A percentile compares a stretch with the other conserved stretches of the same genome.
Conservation (phyloP, 2,113 vertebrate genomes). For the Lepus americanus region DNA sequence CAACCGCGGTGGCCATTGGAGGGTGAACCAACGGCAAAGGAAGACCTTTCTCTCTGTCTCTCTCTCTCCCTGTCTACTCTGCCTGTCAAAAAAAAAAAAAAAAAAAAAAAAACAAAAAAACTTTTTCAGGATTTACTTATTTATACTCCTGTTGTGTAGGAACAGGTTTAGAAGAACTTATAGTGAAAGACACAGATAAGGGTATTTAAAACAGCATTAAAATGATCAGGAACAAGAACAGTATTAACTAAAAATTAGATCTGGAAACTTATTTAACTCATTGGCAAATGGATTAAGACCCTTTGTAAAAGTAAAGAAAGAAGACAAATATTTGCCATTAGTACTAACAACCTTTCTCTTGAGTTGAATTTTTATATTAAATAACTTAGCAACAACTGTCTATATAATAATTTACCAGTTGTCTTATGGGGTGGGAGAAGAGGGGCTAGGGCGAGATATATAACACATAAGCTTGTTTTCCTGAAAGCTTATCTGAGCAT, state of each 20-base stretch:
- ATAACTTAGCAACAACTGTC: background rate
- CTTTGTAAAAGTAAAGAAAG: slow-evolving; percentile 53
- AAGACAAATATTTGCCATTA: background rate
- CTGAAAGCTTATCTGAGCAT: background rate
- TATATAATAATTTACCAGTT: background rate
- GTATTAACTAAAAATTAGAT: slow-evolving; percentile 49
- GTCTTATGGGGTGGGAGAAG: background rate
- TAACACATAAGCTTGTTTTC: background rate
- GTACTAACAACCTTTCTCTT: background rate
- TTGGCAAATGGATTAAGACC: slow-evolving; percentile 39
- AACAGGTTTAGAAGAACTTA: slow-evolving; percentile 27
- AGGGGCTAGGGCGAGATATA: background rate
- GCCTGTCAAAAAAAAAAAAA: too few species aligned
- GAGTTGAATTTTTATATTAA: slow-evolving; percentile 45
- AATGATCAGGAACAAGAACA: background rate
- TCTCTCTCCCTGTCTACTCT: too few species aligned
- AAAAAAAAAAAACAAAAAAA: background rate
- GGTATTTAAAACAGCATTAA: slow-evolving; percentile 40
- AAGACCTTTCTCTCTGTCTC: too few species aligned
- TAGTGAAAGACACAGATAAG: slow-evolving; percentile 11
- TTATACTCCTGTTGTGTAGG: background rate
- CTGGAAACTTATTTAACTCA: background rate
- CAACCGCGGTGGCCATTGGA: too few species aligned
- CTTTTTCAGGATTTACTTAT: slow-evolving; percentile 35
- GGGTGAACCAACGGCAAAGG: too few species aligned